A percentile compares a stretch with the other conserved stretches of the same genome.
Conservation (phyloP, 92 coral and sea anemone species). For the Blastomussa wellsi region DNA sequence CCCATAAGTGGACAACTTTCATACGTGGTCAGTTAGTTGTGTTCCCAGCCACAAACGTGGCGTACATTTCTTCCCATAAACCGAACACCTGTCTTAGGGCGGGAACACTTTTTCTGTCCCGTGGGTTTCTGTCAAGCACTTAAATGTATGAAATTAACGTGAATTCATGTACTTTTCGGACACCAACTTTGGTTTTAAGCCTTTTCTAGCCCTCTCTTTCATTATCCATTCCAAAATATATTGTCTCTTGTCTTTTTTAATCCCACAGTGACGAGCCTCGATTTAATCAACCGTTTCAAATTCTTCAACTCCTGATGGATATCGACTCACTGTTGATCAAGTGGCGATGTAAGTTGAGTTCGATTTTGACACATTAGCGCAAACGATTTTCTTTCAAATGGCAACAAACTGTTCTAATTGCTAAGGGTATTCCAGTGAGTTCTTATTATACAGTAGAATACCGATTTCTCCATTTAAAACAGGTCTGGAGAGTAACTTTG, state of each 20-base stretch:
- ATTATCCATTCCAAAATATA: background rate
- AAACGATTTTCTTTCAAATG: background rate
- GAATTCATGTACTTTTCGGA: too few species aligned
- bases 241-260: background rate
- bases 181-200: background rate
- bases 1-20: background rate
- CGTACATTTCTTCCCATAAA: too few species aligned
- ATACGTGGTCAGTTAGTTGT: too few species aligned
- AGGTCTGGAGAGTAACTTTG: too few species aligned
- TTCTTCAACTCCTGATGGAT: conserved; percentile 91
- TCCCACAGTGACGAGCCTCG: conserved; percentile 92
- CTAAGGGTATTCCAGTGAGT: background rate
- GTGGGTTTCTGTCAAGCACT: too few species aligned
- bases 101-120: too few species aligned
- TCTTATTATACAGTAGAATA: too few species aligned
- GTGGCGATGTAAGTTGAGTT: conserved; percentile 89
- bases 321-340: conserved; percentile 90
- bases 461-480: too few species aligned
- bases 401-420: background rate
- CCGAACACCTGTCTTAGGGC: too few species aligned
- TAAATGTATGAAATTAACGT: too few species aligned
- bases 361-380: background rate
- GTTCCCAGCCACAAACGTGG: too few species aligned
- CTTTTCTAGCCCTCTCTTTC: background rate
- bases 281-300: conserved; percentile 88